Conservation (phyloP, 2,113 vertebrate genomes). For the Sterrhoptilus dennistouni region DNA sequence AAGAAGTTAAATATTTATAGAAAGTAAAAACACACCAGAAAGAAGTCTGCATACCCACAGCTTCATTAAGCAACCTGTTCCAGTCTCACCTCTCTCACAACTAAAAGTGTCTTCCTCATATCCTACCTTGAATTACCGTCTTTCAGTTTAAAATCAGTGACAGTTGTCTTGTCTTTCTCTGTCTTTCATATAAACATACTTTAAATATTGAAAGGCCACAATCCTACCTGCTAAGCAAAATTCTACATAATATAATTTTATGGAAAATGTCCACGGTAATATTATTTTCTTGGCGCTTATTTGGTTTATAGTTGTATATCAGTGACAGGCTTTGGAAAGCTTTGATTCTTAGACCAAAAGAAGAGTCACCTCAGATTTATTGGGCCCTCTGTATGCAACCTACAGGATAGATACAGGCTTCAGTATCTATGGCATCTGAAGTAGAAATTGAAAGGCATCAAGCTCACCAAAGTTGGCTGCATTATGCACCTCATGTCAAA, state of each 20-base stretch:
- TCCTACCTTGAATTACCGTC: not conserved
- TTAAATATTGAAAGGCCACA: not conserved
- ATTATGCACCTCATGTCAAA: not conserved
- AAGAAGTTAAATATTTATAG: not conserved
- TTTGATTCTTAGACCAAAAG: not conserved
- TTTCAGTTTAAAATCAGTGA: not conserved
- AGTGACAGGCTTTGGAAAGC: not conserved
- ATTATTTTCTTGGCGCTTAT: not conserved
- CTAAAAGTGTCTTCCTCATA: not conserved
- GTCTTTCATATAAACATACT: not conserved
- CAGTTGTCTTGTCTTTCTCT: not conserved
- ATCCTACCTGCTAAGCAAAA: not conserved
- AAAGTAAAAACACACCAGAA: not conserved
- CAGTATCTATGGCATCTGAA: not conserved
- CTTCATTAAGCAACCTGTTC: not conserved
- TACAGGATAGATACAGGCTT: not conserved
- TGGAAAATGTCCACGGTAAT: not conserved
- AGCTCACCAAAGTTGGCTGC: not conserved
- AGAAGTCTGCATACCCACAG: accelerated
- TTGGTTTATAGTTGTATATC: not conserved
- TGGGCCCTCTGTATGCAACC: not conserved
- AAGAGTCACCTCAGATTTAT: not conserved
- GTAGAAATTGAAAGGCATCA: constrained; percentile 7
- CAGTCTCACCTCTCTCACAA: accelerated
- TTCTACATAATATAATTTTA: not conserved